Base-by-base conservation (phyloP, 2,888 invertebrate species). In the Idaea straminata region DNA sequence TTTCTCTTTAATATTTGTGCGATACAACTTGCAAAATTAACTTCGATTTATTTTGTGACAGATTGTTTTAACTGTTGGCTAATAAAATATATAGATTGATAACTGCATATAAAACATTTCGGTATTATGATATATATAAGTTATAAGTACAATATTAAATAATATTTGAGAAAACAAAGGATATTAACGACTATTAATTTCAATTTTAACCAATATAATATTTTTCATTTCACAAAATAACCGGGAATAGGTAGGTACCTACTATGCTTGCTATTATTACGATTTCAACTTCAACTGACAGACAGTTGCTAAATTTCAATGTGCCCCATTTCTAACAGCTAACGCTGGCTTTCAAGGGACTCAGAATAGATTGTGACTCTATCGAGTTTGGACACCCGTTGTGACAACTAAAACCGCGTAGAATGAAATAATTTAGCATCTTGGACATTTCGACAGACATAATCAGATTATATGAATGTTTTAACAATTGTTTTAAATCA, bases 231-330 rank as follows among this genome's bases (percentile, higher is more conserved):
- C 13, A 47, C 47, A 6, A 47, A 47, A 47, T 47, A 47, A 47
- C 7, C 10, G 7, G 10, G 10, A 13, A 47, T 25, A 25, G 25
- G 25, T 25, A 25, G 3, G 13, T 47, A 7, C 47, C 13, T 0
- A 5, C 36, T 36, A 47, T 47, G 47, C 13, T 10, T 47, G 10
- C 10, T 47, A 47, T 47, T 47, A 47, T 36, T 36, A 36, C 36
- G 10, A 57, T 62, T 62, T 36, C 68, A 35, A 61, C 83, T 47
- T 47, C 47, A 47, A 47, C 80, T 83, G 87, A 86, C 88, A 86
- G 89, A 87, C 92, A 92, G 92, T 91, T 91, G 92, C 89, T 91
- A 91, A 89, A 92, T 92, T 89, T 92, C 91, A 91, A 87, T 87
- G 87, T 86, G 91, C 82, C 88, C 90, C 85, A 90, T 84, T 91